Base-by-base conservation (phyloP, 1,140 invertebrate genomes). In the Caerostris extrusa region DNA sequence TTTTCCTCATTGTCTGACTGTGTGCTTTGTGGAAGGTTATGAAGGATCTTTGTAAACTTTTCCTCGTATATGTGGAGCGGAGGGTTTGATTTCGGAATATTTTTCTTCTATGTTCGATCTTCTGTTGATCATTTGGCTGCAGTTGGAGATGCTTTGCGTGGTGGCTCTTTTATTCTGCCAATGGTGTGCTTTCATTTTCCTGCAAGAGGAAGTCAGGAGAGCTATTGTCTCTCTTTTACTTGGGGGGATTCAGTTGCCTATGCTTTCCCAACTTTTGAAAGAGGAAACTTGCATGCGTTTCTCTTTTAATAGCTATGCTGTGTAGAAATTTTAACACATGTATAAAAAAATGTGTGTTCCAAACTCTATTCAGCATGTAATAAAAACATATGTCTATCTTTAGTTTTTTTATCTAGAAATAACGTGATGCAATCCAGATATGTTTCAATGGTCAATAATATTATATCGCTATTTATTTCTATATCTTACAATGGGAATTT, bases 1-100 rank as follows among this genome's bases (percentile, higher is more conserved):
- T 90, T 90, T 90, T 77, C 34, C 50, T 77, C 71, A 53, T 77
- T 77, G 71, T 77, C 71, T 77, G 71, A 7, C 34, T 50, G 71
- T 34, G 71, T 77, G 50, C 71, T 90, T 90, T 50, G 81, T 81
- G n/a, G 91, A n/a, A 64, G 55, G 53, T 61, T 91, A 91, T 83
- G 81, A 83, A 57, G 77, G 61, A 85, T 92, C 91, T 92, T 92
- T 57, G 60, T 64, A 91, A 57, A 57, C 58, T 86, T 92, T 92
- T 86, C 82, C 56, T 57, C 82, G 81, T 19, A 77, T 77, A 50
- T 34, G 50, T 34, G 53, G 71, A 64, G 7, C 7, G 61, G 14
- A 64, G 61, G 34, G 71, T 53, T 50, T 77, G 71, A 77, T 77
- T 77, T 77, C 8, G 71, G 71, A 77, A 77, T 77, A 77, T 77